Base-by-base conservation (phyloP, 2,113 vertebrate genomes). In the Gnathonemus longibarbis region DNA sequence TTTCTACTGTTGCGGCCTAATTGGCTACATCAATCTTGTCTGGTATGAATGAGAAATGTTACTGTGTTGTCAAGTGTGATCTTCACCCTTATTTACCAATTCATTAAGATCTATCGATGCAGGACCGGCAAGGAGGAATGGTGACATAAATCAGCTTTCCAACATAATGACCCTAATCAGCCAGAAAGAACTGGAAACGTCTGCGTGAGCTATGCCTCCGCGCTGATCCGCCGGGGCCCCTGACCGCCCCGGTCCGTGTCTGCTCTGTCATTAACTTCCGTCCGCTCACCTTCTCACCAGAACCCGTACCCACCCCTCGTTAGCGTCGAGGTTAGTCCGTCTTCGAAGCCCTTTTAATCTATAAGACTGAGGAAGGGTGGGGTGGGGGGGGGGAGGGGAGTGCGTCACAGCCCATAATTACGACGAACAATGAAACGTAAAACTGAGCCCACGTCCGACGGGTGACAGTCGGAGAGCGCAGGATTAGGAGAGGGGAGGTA, bases 51-150 rank as follows among this genome's bases (percentile, higher is more conserved):
- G 98, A 99, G 98, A 96, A 98, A 98, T 99, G 98, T 98, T 98
- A 97, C 97, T 97, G 97, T 97, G 97, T 99, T 99, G 98, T 99
- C 98, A 98, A 98, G 97, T 97, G 97, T 97, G 99, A 99, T 99
- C 98, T 99, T 98, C 98, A 96, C 98, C 98, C 98, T 99, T 99
- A 99, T 99, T 99, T 99, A 99, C 98, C 98, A 99, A 99, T 99
- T 99, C 98, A 99, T 99, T 99, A 99, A 99, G 98, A 99, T 99
- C 89, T 92, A 99, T 99, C 97, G 98, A 99, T 98, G 98, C 98
- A 98, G 98, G 98, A 98, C 89, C 90, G 97, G 97, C 96, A 97
- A 97, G 96, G 96, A 97, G 97, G 84, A 98, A 99, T 99, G 98
- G 99, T 98, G 97, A 99, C 98, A 99, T 99, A 98, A 99, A 99